These are phyloP conservation scores for Plagodis dolabraria DNA, from an alignment of 2,888 invertebrate species.

Conservation along the genomic window DNA sequence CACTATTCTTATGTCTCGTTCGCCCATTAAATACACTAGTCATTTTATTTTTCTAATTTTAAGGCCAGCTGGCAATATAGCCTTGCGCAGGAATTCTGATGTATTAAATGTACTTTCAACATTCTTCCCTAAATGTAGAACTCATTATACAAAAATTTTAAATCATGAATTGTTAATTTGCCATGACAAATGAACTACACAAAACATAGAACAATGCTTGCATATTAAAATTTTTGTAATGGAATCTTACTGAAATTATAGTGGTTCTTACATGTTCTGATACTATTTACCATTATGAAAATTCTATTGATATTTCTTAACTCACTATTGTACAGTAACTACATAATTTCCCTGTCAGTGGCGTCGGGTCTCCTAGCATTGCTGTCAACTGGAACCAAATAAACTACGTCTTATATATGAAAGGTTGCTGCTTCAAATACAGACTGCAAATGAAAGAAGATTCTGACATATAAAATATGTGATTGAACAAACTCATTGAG, in stretches of 20 bases:
- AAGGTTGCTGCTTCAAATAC: constrained; percentile 39
- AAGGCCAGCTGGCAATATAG: no score
- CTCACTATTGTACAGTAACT: constrained; percentile 87
- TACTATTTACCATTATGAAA: constrained; percentile 6
- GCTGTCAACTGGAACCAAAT: constrained; percentile 96
- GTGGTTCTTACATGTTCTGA: constrained; percentile 1
- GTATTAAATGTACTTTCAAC: no score
- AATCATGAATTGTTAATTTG: not conserved
- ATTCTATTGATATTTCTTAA: constrained; percentile 48
- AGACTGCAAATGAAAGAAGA: not conserved
- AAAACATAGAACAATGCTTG: constrained; percentile 7
- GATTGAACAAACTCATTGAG: constrained; percentile 6
- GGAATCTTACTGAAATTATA: constrained; percentile 1
- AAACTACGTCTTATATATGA: constrained; percentile 36
- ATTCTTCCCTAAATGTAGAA: no score
- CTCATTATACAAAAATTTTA: no score
- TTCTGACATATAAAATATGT: constrained; percentile 7
- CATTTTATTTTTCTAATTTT: no score
- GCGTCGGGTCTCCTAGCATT: constrained; percentile 97
- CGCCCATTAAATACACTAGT: no score
- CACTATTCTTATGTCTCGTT: no score
- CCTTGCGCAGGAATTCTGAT: no score
- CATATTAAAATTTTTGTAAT: constrained; percentile 1
- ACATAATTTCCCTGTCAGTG: constrained; percentile 94
- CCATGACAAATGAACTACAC: not conserved